Evolutionary conservation across 2,113 vertebrate genomes (phyloP), one percentile per base, ranked within the genome.

Genomic region (Cacatua alba): DNA sequence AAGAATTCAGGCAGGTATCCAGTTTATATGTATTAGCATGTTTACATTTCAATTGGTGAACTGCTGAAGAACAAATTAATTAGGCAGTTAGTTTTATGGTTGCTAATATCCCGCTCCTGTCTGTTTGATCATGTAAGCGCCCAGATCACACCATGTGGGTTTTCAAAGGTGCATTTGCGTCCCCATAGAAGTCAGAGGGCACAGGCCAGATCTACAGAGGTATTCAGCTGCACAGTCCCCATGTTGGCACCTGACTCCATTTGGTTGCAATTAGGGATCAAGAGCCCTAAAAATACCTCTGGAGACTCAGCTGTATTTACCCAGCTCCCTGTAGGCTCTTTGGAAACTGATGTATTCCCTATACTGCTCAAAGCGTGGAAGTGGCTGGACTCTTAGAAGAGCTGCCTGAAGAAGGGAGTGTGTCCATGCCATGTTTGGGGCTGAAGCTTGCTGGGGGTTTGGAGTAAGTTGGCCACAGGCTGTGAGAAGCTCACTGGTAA

Each of bases 1-100:
- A 95, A 92, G 70, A 85, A 93, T 72, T 81, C 2, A 86, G 95
- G 90, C 91, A 96, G 91, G 85, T 95, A 94, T 86, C 95, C 86
- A 95, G 82, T 75, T 87, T 69, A 71, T 90, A 67, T 87, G 87
- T 37, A 76, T 70, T 55, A 69, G 23, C 33, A 31, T 92, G 65
- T 90, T 97, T 94, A 93, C 80, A 70, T 95, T 93, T 95, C 80
- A 71, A 1, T n/a, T 82, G 80, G 75, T 4, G 11, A 91, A 65
- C 37, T 79, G 68, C 75, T 39, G 35, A 59, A 71, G 39, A 90
- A 75, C 53, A 89, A 86, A 83, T 88, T 92, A 84, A 96, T 74
- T 72, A 80, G 44, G 77, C 33, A 49, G 44, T 51, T 69, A 11
- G 41, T 63, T 81, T 87, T 57, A 77, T 43, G 29, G 72, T 46